These are phyloP conservation scores for Mantis religiosa DNA, from an alignment of 2,888 invertebrate genomes.

Conservation along the genomic window DNA sequence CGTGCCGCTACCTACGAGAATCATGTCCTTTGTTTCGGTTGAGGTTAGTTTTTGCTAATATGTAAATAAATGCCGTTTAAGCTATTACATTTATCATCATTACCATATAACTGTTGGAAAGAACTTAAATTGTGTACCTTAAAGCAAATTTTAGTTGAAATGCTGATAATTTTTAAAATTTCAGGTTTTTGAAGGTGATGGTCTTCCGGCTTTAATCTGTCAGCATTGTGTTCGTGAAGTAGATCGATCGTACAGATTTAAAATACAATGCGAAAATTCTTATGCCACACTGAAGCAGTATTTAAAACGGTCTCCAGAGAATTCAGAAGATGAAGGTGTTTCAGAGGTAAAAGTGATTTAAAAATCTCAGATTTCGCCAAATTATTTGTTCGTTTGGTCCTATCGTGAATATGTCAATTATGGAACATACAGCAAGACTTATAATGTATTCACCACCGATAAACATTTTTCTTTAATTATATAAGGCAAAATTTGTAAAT, in stretches of 20 bases:
- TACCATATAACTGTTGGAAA: too few relatives aligned
- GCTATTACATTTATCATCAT: background rate
- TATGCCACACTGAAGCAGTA: conserved; percentile 45
- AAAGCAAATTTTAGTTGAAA: background rate
- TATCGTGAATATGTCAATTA: too few relatives aligned
- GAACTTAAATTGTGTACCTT: background rate
- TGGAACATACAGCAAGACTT: too few relatives aligned
- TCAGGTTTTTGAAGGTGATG: conserved; percentile 47
- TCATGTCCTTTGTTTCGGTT: conserved; percentile 23
- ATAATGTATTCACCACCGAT: too few relatives aligned
- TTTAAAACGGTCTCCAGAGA: conserved; percentile 28
- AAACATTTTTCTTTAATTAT: too few relatives aligned
- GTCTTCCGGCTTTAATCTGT: conserved; percentile 48
- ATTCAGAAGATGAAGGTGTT: conserved; percentile 7
- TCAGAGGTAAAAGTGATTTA: background rate
- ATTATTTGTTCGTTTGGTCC: too few relatives aligned
- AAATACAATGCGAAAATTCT: conserved; percentile 49
- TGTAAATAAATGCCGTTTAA: background rate
- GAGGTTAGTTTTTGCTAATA: conserved; percentile 16
- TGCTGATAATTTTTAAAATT: conserved; percentile 27
- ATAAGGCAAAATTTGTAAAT: too few relatives aligned
- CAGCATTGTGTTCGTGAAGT: conserved; percentile 51
- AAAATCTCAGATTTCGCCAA: too few relatives aligned
- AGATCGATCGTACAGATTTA: conserved; percentile 50
- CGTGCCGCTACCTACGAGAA: conserved; percentile 15